Evolutionary conservation across 2,888 invertebrate genomes (phyloP).

Genomic region (Nephrotoma flavescens): DNA sequence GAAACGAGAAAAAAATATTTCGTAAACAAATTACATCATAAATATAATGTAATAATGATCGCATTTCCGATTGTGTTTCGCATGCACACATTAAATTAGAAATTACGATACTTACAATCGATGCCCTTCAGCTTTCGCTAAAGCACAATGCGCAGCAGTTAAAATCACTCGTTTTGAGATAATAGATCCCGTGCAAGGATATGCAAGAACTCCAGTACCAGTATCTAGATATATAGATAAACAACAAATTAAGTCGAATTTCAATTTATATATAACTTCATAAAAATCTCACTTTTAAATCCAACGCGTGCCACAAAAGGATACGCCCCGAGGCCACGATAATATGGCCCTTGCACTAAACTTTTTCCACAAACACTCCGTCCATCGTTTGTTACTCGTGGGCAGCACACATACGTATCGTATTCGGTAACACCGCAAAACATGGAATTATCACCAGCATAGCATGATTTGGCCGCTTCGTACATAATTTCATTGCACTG

Average conservation of each 20-base stretch:
- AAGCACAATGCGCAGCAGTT: conserved; percentile 66
- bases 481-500: conserved; percentile 30
- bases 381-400: conserved; percentile 28
- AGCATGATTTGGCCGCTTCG: conserved; percentile 30
- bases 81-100: background rate
- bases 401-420: conserved; percentile 31
- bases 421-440: conserved; percentile 29
- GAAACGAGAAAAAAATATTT: background rate
- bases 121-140: conserved; percentile 60
- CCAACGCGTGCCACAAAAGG: conserved; percentile 65
- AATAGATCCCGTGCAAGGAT: conserved; percentile 64
- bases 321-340: conserved; percentile 53
- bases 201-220: conserved; percentile 49
- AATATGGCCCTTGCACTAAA: conserved; percentile 47
- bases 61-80: background rate
- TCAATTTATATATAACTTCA: background rate
- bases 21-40: background rate
- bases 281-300: conserved; percentile 46
- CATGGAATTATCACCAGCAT: conserved; percentile 28
- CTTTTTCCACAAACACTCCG: conserved; percentile 46
- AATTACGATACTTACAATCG: conserved; percentile 40
- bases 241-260: background rate
- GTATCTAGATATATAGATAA: conserved; percentile 39
- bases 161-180: conserved; percentile 45
- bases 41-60: background rate